Base-by-base conservation (phyloP, 2,797 vertebrate genomes). In the Threskiornis aethiopicus region DNA sequence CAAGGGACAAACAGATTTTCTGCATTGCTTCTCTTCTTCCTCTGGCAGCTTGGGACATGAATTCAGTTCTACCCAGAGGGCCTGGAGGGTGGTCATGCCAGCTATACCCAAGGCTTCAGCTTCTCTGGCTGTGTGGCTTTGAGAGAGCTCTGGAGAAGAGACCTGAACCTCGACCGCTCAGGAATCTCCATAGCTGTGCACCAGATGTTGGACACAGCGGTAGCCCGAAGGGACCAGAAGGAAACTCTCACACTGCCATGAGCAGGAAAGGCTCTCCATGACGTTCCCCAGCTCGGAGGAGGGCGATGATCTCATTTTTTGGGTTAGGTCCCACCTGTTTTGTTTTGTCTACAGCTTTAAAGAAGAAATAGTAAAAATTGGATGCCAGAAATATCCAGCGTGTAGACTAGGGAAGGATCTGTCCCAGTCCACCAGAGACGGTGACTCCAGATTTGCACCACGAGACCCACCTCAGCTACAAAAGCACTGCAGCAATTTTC, bases 391-490 rank as follows among this genome's bases (percentile, higher is more conserved):
- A 39, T 7, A 9, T 24, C 28, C 35, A 16, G 13, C 3, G 4
- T 7, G 47, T 14, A 31, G 59, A 19, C 24, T 4, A 19, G 39
- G 41, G 70, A 82, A 78, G 49, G 58, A 26, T 71, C 54, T 39
- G 31, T 44, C 89, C 82, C 66, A 69, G 3, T 4, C 33, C 80
- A 85, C 42, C 49, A 35, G 90, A 55, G 80, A 59, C 49, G 64
- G 55, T 19, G 49, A 64, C 65, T 82, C 65, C 70, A 49, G 71
- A 14, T 69, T 58, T 59, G 33, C 51, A 66, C 61, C 28, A 46
- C 1, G 13, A 71, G 87, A 81, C 80, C 91, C 81, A 93, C 77
- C 77, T 95, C 85, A 47, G 72, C 85, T 80, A 66, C 81, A 83
- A 84, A 91, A 57, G 82, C 77, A 37, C 46, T 70, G 72, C 22